These are phyloP conservation scores for Drosophila eugracilis DNA, from an alignment of 1,140 invertebrate genomes.

Conservation along the genomic window DNA sequence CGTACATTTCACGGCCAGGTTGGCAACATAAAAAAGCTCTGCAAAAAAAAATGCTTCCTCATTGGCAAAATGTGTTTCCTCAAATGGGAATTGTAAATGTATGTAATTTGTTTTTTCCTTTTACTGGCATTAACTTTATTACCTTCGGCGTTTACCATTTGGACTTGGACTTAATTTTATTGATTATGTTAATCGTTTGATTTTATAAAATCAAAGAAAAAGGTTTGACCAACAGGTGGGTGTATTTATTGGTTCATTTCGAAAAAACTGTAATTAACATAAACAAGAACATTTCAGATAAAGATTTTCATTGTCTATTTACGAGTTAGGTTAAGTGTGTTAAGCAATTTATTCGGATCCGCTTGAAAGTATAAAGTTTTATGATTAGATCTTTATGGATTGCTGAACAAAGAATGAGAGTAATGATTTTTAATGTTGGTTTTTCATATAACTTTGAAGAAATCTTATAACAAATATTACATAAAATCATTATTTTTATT, in stretches of 20 bases:
- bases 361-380: not conserved
- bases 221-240: constrained; percentile 2
- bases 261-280: not conserved
- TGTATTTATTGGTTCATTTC: constrained; percentile 5
- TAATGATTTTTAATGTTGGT: not conserved
- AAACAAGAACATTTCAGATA: constrained; percentile 10
- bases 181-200: constrained; percentile 12
- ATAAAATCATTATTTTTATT: too few relatives aligned
- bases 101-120: constrained; percentile 10
- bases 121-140: not conserved
- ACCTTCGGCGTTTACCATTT: not conserved
- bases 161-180: constrained; percentile 12
- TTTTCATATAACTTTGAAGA: too few relatives aligned
- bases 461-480: too few relatives aligned
- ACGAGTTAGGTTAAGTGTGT: constrained; percentile 1
- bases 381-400: not conserved
- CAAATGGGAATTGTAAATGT: constrained; percentile 16
- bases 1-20: constrained; percentile 77
- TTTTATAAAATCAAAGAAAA: constrained; percentile 2
- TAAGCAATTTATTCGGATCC: constrained; percentile 2
- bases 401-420: not conserved
- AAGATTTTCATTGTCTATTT: constrained; percentile 2
- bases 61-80: constrained; percentile 30
- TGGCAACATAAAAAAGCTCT: constrained; percentile 14
- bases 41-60: constrained; percentile 34